Percentiles rank a stretch among this genome's conserved stretches.
phyloP scores from a whole-genome alignment of 2,113 vertebrate species.

The Rhombomys opimus region DNA sequence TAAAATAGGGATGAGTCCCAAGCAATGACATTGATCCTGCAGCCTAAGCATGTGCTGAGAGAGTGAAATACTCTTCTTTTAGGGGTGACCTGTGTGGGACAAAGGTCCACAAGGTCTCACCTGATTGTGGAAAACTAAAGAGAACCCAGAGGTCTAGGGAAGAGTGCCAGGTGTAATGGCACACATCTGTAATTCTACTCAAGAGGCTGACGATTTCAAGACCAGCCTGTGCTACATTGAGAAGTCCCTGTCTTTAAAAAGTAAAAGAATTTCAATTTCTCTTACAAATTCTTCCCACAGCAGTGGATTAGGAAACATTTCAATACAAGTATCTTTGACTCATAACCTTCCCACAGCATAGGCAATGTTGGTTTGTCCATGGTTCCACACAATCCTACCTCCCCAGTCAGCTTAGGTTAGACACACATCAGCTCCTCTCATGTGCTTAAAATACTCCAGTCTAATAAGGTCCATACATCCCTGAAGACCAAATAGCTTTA shows the following conservation, averaged over 20 bases:
- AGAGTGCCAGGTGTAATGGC: neutral
- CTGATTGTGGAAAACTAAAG: neutral
- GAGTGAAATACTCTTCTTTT: neutral
- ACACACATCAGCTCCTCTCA: neutral
- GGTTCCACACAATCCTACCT: neutral
- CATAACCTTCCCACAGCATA: neutral
- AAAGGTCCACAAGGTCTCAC: neutral
- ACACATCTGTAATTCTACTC: neutral
- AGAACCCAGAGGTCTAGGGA: neutral
- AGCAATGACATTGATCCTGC: neutral
- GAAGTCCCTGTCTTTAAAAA: neutral
- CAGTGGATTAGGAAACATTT: neutral
- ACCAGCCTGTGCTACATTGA: neutral
- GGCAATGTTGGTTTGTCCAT: neutral
- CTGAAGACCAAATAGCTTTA: slow-evolving; percentile 6
- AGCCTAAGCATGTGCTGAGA: neutral
- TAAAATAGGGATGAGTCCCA: slow-evolving; percentile 59
- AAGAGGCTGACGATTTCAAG: neutral
- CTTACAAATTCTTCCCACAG: neutral
- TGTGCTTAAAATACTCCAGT: neutral
- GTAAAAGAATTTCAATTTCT: neutral
- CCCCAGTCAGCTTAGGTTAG: neutral
- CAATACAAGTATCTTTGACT: neutral
- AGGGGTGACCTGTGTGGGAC: neutral
- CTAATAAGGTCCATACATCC: neutral